These are phyloP conservation scores for Agrochola circellaris DNA, from an alignment of 2,888 invertebrate genomes.

Conservation along the genomic window DNA sequence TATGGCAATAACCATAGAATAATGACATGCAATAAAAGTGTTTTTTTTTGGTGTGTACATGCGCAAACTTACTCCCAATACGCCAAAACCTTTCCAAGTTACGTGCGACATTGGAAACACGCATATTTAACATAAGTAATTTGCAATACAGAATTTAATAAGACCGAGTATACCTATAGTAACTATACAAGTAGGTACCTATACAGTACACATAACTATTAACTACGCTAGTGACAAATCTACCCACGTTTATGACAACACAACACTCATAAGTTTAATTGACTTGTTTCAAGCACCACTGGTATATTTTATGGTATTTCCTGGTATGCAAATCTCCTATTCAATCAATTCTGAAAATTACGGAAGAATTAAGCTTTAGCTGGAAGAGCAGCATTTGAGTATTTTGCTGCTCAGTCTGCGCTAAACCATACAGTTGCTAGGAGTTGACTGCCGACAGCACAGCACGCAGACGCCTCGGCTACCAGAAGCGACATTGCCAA, in stretches of 20 bases:
- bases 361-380: background rate
- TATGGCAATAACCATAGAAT: too few relatives aligned
- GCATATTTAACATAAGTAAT: conserved; percentile 29
- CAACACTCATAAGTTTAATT: conserved; percentile 3
- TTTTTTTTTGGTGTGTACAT: too few relatives aligned
- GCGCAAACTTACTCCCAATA: too few relatives aligned
- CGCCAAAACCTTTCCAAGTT: too few relatives aligned
- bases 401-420: background rate
- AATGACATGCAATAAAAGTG: too few relatives aligned
- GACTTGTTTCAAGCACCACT: conserved; percentile 12
- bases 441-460: background rate
- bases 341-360: conserved; percentile 11
- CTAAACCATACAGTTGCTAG: background rate
- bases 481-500: background rate
- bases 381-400: background rate
- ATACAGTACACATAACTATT: background rate
- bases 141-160: conserved; percentile 43
- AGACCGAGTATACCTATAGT: background rate
- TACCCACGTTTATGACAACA: conserved; percentile 23
- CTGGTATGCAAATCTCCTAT: conserved; percentile 31
- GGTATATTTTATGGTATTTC: conserved; percentile 38
- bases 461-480: too few relatives aligned
- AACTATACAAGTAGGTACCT: background rate
- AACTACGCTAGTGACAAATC: conserved; percentile 17
- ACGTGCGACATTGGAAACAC: conserved; percentile 13